Base-by-base conservation (phyloP, 2,113 vertebrate genomes). In the Hippopotamus amphibius region DNA sequence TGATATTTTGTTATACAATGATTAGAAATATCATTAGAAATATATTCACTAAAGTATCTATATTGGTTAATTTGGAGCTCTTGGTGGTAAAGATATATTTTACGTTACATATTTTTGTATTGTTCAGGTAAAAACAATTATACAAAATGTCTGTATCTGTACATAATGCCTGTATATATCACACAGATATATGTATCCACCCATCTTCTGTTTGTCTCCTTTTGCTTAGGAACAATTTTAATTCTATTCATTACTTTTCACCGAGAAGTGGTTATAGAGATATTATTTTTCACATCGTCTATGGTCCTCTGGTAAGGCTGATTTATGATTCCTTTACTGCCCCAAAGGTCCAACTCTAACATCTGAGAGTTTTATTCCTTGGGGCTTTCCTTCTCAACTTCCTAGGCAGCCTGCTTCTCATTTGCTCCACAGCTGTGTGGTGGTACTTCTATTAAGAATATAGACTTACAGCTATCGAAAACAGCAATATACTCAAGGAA, bases 351-450 rank as follows among this genome's bases (percentile, higher is more conserved):
- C n/a, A 80, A 11, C n/a, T 87, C 28, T 10, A 71, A 37, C 68
- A 93, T 87, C 87, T 94, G 46, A 95, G 46, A 50, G 19, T 19
- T 81, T 88, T 79, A 37, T 66, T 93, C 46, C 90, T 80, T 22
- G 43, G 74, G 83, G 65, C 37, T 53, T 92, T 96, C 28, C 68
- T 76, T 95, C 81, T 95, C 88, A 97, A 37, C 93, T 95, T 84
- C 90, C 88, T 53, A 88, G 79, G 80, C 3, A 22, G 37, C 19
- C 41, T 76, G 19, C 19, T 68, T 76, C 59, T 95, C 88, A 77
- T 96, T 96, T 91, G 79, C 76, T 94, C 50, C 41, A 33, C 77
- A 82, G 81, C 53, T 91, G 24, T 82, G 24, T 50, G 55, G 59
- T 72, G 14, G 26, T 65, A 37, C 26, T 77, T 91, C 71, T 55